These are phyloP conservation scores for Epinotia bilunana DNA, from an alignment of 2,888 invertebrate species.

Conservation along the genomic window DNA sequence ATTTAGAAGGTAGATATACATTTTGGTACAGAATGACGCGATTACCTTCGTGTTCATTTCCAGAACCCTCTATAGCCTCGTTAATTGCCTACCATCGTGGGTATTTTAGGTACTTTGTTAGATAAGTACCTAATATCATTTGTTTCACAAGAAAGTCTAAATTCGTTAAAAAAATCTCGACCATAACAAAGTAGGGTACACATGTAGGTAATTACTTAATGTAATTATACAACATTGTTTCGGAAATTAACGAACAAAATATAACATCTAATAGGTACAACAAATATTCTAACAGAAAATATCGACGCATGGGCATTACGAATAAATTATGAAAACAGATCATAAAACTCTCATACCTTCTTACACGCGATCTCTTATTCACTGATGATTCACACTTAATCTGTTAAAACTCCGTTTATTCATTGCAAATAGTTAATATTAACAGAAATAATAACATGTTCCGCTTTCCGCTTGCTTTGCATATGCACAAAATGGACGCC, in stretches of 20 bases:
- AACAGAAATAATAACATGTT: background rate
- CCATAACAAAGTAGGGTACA: too few relatives aligned
- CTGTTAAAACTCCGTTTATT: background rate
- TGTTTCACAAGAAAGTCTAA: too few relatives aligned
- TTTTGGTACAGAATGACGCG: too few relatives aligned
- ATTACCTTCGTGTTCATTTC: background rate
- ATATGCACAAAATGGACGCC: conserved; percentile 37
- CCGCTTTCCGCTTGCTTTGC: background rate
- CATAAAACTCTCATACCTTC: conserved; percentile 37
- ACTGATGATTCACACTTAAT: conserved; percentile 24
- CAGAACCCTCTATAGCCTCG: background rate
- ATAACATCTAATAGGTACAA: background rate
- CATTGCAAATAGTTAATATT: background rate
- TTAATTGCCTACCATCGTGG: background rate
- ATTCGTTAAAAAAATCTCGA: too few relatives aligned
- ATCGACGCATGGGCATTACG: background rate
- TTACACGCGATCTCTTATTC: conserved; percentile 35
- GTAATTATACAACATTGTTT: too few relatives aligned
- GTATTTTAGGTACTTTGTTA: background rate
- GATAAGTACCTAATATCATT: background rate
- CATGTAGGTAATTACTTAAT: too few relatives aligned
- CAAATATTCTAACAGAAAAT: background rate
- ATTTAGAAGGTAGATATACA: too few relatives aligned
- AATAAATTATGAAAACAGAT: conserved; percentile 9
- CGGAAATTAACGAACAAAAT: background rate